Evolutionary conservation across 2,888 invertebrate species (phyloP), one percentile per base, ranked within the genome.

Genomic region (Lacanobia wlatinum): DNA sequence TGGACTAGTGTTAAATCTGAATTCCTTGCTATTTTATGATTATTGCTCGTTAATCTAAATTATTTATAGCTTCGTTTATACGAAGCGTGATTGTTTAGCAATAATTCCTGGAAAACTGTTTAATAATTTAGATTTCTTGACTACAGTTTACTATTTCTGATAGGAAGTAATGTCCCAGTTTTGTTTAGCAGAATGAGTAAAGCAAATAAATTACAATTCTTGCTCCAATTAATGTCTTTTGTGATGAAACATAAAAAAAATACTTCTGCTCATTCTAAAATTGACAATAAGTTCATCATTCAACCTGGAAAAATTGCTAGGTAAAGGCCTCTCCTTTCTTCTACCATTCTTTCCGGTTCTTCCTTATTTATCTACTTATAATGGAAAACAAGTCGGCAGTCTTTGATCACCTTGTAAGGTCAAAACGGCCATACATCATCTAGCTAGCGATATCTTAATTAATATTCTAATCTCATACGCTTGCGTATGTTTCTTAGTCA

Each of bases 321-420:
- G 23, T 21, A 12, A 18, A 28, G 34, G 7, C 6, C 46, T 23
- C 6, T 8, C 16, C 12, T 55, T 53, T 23, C 23, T 53, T 53
- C 14, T 52, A 21, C 5, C 10, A 52, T 21, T 5, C 0, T 23
- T 53, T 23, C 53, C 12, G 21, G 52, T 53, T 50, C 52, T 52
- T 53, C 16, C 14, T 21, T 43, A 53, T 74, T 73, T 73, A 53
- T 43, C 4, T 53, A 48, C 6, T 48, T 48, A 18, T 48, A 52
- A 73, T 50, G 10, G 59, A 34, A 60, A 64, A 80, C 48, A 50
- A n/a, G 48, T 56, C 76, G 76, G 76, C 18, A 40, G 23, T 7
- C 53, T 65, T 80, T 76, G 76, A 80, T 76, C 59, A 28, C 50
- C 43, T n/a, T 66, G 55, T 75, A 75, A 75, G 60, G 80, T 75